These are phyloP conservation scores for Deladenus siricidicola DNA, from an alignment of 2,888 invertebrate genomes.

Conservation along the genomic window DNA sequence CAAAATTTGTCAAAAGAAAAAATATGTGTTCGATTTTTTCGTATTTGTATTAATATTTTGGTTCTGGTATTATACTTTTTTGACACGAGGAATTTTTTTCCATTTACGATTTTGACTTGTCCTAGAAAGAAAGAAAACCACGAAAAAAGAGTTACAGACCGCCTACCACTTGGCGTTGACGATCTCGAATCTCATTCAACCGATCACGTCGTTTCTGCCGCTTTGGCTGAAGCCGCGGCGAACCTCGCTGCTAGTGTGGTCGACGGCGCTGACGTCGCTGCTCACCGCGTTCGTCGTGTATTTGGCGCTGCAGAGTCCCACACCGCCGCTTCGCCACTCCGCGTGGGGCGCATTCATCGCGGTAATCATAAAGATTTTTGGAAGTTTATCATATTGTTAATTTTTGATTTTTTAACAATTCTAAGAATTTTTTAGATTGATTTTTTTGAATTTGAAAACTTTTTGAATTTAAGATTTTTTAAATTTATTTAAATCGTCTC, in stretches of 20 bases:
- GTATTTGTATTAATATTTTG: background rate
- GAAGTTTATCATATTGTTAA: too few species aligned
- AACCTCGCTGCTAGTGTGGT: slow-evolving; percentile 30
- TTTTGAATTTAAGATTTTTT: background rate
- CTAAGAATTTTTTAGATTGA: too few species aligned
- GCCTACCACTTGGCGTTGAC: slow-evolving; percentile 72
- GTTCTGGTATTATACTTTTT: background rate
- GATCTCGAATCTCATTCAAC: slow-evolving; percentile 72
- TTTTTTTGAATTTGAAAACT: background rate
- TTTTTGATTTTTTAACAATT: too few species aligned
- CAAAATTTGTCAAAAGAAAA: too few species aligned
- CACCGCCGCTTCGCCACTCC: slow-evolving; percentile 19
- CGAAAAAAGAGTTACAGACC: slow-evolving; percentile 18
- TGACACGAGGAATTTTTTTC: background rate
- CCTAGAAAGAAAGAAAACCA: background rate
- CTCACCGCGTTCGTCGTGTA: slow-evolving; percentile 8
- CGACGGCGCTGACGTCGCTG: slow-evolving; percentile 33
- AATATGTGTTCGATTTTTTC: too few species aligned
- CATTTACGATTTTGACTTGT: too few species aligned
- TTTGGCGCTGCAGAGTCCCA: slow-evolving; percentile 48
- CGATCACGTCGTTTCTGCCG: slow-evolving; percentile 65
- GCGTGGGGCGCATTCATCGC: slow-evolving; percentile 1
- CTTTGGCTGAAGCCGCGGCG: slow-evolving; percentile 20
- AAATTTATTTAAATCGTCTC: background rate
- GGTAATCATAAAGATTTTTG: too few species aligned